phyloP scores from a whole-genome alignment of 2,113 vertebrate genomes.

The Oceanodroma tethys region DNA sequence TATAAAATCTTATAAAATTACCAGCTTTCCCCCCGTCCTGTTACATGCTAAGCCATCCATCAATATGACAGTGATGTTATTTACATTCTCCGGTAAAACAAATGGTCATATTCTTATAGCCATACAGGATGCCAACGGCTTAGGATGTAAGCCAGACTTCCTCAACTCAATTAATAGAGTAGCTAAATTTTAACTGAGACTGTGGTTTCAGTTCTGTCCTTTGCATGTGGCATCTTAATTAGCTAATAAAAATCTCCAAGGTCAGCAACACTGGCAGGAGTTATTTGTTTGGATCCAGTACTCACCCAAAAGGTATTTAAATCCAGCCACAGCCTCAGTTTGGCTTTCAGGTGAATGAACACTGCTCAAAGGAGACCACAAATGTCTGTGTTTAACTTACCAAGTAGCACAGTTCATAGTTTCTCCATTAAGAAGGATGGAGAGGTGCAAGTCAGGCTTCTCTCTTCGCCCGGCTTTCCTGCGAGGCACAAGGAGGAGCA shows the following conservation, averaged over 20 bases:
- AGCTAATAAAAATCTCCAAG: neutral
- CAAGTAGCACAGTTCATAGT: neutral
- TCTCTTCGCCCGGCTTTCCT: neutral
- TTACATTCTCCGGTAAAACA: neutral
- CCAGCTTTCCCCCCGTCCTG: neutral
- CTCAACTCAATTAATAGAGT: neutral
- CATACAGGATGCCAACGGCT: neutral
- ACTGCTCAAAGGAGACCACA: neutral
- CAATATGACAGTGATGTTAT: neutral
- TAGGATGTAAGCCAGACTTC: neutral
- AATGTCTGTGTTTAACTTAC: neutral
- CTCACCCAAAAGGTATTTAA: neutral
- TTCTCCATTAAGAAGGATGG: neutral
- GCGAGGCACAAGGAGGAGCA: neutral
- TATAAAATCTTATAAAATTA: neutral
- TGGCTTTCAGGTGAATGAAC: neutral
- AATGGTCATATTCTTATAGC: neutral
- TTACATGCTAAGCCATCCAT: neutral
- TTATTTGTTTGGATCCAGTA: neutral
- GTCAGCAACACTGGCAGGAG: neutral
- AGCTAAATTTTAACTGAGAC: neutral
- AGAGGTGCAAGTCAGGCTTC: neutral
- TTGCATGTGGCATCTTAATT: neutral
- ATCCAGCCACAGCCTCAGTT: neutral
- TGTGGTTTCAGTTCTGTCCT: neutral